These are phyloP conservation scores for Chaunax sp. DNA, from an alignment of 2,797 vertebrate species.

Conservation along the genomic window DNA sequence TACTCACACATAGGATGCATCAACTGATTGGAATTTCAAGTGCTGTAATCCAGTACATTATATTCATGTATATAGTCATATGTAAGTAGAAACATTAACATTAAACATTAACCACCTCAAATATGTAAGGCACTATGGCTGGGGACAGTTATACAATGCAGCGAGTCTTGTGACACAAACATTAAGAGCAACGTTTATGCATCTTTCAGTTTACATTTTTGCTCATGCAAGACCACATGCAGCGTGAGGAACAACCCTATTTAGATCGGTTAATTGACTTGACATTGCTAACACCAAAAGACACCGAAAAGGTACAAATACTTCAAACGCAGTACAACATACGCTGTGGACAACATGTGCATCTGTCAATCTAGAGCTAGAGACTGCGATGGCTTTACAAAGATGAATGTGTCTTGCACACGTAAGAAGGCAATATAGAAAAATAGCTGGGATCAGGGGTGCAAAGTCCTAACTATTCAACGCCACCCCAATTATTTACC, in stretches of 20 bases:
- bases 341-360: conserved; percentile 91
- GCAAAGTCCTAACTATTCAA: conserved; percentile 89
- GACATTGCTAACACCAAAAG: conserved; percentile 94
- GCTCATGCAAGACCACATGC: conserved; percentile 99
- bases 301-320: conserved; percentile 91
- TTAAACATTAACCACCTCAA: conserved; percentile 98
- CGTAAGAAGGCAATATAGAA: conserved; percentile 99
- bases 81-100: conserved; percentile 94
- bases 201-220: conserved; percentile 86
- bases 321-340: conserved; percentile 89
- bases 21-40: conserved; percentile 96
- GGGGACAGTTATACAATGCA: conserved; percentile 98
- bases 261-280: conserved; percentile 91
- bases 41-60: conserved; percentile 99
- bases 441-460: conserved; percentile 93
- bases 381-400: conserved; percentile 99
- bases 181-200: conserved; percentile 96
- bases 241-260: conserved; percentile 93
- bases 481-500: conserved; percentile 93
- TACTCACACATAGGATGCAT: conserved; percentile 86
- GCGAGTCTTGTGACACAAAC: conserved; percentile 95
- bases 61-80: conserved; percentile 89
- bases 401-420: conserved; percentile 98
- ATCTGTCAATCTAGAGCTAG: conserved; percentile 93
- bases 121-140: conserved; percentile 99